Base-by-base conservation (phyloP, 2,888 invertebrate species). In the Mamestra brassicae region DNA sequence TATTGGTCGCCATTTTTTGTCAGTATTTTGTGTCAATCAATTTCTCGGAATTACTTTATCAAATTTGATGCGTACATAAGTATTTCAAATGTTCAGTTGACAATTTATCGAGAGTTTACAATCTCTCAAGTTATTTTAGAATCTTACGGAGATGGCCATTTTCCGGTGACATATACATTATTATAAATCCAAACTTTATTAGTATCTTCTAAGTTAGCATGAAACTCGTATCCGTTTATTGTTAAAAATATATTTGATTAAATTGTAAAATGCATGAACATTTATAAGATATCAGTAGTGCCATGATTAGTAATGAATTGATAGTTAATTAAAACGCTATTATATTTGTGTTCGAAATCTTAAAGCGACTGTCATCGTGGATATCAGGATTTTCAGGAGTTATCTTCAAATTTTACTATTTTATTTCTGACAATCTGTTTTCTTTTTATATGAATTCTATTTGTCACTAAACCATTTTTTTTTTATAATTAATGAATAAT, bases 201-300 rank as follows among this genome's bases (percentile, higher is more conserved):
- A n/a, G n/a, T n/a, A n/a, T n/a, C n/a, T n/a, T 47, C 17, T 52
- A 38, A 52, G 4, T 57, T 15, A 52, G 80, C 77, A 77, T 77
- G 77, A 54, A 5, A 38, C 13, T 45, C 15, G 3, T n/a, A 13
- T 74, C 11, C 8, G 4, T 47, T 5, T 60, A 17, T 36, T 3
- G 4, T 55, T n/a, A 10, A 47, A 36, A 54, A 66, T 38, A 52
- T 60, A 38, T 8, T 17, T 45, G 4, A 36, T 36, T 54, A 10
- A 1, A 26, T 26, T 63, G 3, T 57, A 13, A 57, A 70, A 5
- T 73, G 77, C 77, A 77, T 80, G 77, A 7, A 26, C 34, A 50
- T 73, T 13, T 38, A 34, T 36, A 0, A 42, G 8, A 52, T 60
- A 60, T 3, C 11, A 5, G 3, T 62, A 42, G 61, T 71, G n/a